phyloP scores from a whole-genome alignment of 2,888 invertebrate species.

The Polylopha cassiicola region DNA sequence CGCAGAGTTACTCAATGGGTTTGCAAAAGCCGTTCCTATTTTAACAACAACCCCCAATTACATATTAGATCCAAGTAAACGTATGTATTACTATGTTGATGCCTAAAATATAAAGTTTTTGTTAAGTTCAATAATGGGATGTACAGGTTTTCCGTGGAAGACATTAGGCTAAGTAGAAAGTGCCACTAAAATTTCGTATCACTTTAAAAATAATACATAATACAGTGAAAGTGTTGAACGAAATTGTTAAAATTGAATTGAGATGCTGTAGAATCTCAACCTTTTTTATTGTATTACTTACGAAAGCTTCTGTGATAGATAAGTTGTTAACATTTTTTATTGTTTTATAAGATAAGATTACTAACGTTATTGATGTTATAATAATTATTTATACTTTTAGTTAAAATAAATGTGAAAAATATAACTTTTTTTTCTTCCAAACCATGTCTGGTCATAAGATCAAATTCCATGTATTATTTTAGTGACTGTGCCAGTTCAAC shows the following conservation, averaged over 20 bases:
- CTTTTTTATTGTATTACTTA: constrained; percentile 20
- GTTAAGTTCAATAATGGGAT: neutral
- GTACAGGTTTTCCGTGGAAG: constrained; percentile 7
- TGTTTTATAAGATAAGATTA: constrained; percentile 23
- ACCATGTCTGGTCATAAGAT: constrained; percentile 10
- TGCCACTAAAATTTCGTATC: constrained; percentile 44
- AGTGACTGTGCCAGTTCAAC: constrained; percentile 21
- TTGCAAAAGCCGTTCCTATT: constrained; percentile 57
- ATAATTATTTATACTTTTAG: constrained; percentile 26
- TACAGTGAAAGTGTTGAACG: constrained; percentile 34
- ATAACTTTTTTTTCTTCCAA: neutral
- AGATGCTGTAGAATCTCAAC: constrained; percentile 2
- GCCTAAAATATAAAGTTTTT: constrained; percentile 26
- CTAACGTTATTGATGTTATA: constrained; percentile 34
- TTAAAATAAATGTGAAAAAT: constrained; percentile 15
- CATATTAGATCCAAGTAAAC: constrained; percentile 70
- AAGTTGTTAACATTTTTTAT: constrained; percentile 30
- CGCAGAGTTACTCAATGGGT: constrained; percentile 55
- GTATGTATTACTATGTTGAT: constrained; percentile 72
- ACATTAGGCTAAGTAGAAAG: constrained; percentile 42
- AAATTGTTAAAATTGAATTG: constrained; percentile 26
- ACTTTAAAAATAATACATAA: constrained; percentile 20
- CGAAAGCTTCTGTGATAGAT: constrained; percentile 60
- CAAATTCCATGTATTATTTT: constrained; percentile 10
- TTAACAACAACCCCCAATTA: constrained; percentile 58